phyloP scores from a whole-genome alignment of 2,113 vertebrate species.

The Ciconia maguari region DNA sequence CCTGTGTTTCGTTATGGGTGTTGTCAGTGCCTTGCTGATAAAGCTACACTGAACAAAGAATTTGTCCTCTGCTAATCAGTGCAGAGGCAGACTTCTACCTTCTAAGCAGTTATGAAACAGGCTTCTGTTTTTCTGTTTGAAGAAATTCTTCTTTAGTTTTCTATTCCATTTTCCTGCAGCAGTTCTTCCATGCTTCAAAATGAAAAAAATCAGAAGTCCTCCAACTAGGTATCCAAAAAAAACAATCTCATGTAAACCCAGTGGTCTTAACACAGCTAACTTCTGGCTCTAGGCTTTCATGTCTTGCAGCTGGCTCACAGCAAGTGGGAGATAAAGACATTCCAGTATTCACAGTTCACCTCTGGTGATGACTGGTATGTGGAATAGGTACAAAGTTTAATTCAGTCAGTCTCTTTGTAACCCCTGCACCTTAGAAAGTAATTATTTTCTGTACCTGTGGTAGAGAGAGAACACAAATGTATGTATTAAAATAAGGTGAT shows the following conservation, averaged over 20 bases:
- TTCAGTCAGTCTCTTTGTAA: neutral
- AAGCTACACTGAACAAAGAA: neutral
- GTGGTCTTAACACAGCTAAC: constrained; percentile 44
- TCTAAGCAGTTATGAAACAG: neutral
- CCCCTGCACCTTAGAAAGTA: neutral
- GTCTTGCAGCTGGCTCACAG: constrained; percentile 44
- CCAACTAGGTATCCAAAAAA: constrained; percentile 40
- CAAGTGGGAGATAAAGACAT: constrained; percentile 45
- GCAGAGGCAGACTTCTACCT: neutral
- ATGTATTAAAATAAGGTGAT: neutral
- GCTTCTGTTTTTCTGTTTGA: neutral
- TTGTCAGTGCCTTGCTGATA: neutral
- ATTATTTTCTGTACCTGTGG: neutral
- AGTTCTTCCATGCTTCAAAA: neutral
- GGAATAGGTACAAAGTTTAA: constrained; percentile 24
- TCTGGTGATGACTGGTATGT: constrained; percentile 40
- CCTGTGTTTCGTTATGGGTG: neutral
- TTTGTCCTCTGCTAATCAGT: neutral
- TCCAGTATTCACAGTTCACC: constrained; percentile 37
- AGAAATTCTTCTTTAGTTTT: neutral
- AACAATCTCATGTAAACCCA: constrained; percentile 55
- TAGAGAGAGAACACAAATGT: neutral
- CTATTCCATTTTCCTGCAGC: neutral
- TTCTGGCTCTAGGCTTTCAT: constrained; percentile 39
- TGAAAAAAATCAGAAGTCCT: neutral